A percentile compares a stretch with the other conserved stretches of the same genome.
Evolutionary conservation across 2,888 invertebrate species (phyloP).

Genomic region (Mechanitis messenoides): DNA sequence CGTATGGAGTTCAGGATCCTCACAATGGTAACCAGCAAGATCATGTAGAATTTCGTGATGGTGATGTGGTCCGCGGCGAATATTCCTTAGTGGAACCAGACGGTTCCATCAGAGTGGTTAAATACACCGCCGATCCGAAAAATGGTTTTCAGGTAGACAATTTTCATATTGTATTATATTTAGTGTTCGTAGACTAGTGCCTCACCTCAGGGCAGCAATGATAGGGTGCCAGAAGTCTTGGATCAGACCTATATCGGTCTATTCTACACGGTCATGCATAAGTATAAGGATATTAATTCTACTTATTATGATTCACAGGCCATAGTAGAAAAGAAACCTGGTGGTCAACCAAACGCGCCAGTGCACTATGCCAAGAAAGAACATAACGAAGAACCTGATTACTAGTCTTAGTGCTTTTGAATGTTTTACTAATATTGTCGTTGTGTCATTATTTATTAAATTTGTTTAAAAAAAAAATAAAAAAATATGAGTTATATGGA

Average conservation of each 20-base stretch:
- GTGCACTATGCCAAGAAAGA: constrained; percentile 54
- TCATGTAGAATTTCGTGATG: constrained; percentile 83
- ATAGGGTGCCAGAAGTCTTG: no score
- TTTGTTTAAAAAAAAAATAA: constrained; percentile 7
- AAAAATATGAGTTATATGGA: no score
- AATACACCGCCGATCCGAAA: constrained; percentile 83
- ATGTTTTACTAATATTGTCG: constrained; percentile 23
- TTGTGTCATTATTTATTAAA: constrained; percentile 52
- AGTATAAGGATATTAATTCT: background rate
- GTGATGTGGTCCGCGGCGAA: constrained; percentile 83
- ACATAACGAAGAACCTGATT: constrained; percentile 59
- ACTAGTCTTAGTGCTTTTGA: constrained; percentile 43
- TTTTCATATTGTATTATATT: constrained; percentile 10
- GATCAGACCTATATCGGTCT: no score
- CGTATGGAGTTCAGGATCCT: constrained; percentile 86
- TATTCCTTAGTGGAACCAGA: constrained; percentile 86
- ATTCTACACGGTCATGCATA: no score
- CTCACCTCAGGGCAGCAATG: no score
- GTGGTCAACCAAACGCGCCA: constrained; percentile 45
- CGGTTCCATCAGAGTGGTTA: constrained; percentile 82
- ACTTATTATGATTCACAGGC: constrained; percentile 46
- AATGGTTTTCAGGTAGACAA: constrained; percentile 82
- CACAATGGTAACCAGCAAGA: constrained; percentile 83
- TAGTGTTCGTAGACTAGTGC: background rate
- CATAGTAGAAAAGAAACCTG: constrained; percentile 62